Evolutionary conservation across 2,113 vertebrate genomes (phyloP).

Genomic region (Halichoeres trimaculatus): DNA sequence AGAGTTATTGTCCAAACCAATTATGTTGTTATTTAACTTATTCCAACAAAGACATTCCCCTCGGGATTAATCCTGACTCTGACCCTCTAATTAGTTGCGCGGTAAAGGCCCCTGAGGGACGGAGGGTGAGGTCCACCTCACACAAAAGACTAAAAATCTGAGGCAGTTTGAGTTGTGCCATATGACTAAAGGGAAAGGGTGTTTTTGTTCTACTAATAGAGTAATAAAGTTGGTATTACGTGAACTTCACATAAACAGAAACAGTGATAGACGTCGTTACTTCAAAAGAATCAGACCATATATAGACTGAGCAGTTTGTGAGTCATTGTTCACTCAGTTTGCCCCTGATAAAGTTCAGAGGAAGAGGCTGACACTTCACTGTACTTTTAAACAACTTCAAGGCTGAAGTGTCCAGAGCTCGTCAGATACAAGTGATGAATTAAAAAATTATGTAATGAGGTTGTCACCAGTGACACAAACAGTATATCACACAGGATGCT

Average conservation of each 20-base stretch:
- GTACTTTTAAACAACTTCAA: conserved; percentile 34
- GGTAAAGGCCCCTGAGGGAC: conserved; percentile 16
- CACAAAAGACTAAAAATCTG: conserved; percentile 23
- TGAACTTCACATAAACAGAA: conserved; percentile 22
- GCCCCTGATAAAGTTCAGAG: conserved; percentile 44
- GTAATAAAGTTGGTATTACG: neutral
- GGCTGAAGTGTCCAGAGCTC: conserved; percentile 30
- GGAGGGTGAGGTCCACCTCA: conserved; percentile 20
- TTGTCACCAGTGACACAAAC: conserved; percentile 14
- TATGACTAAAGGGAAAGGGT: neutral
- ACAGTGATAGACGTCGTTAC: conserved; percentile 4
- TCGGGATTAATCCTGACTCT: conserved; percentile 44
- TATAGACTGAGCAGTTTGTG: neutral
- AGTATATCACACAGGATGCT: neutral
- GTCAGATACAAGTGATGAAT: conserved; percentile 33
- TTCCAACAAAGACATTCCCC: conserved; percentile 53
- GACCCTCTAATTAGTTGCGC: conserved; percentile 56
- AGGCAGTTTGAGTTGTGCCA: conserved; percentile 1
- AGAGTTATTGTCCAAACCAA: conserved; percentile 31
- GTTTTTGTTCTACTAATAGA: conserved; percentile 6
- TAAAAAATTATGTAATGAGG: neutral
- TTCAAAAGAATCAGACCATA: conserved; percentile 20
- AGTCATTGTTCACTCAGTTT: conserved; percentile 47
- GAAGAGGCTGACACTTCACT: conserved; percentile 53
- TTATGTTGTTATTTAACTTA: conserved; percentile 46